Evolutionary conservation across 2,888 invertebrate genomes (phyloP).

Genomic region (Cosmia trapezina): DNA sequence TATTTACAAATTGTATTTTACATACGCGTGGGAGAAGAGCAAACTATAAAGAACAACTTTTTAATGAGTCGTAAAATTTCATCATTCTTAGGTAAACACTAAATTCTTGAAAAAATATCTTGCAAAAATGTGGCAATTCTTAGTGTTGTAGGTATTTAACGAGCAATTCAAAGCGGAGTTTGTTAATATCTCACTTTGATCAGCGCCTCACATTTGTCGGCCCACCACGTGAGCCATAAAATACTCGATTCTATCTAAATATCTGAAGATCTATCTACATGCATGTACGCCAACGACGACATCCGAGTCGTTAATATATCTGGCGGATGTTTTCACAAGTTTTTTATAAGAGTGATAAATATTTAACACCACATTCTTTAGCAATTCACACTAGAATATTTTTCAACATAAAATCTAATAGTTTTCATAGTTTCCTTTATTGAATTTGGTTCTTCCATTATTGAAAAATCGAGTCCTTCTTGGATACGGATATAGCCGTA

Average conservation of each 20-base stretch:
- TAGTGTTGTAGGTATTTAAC: conserved; percentile 34
- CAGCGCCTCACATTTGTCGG: conserved; percentile 49
- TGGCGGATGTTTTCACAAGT: conserved; percentile 24
- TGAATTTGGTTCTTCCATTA: too few relatives aligned
- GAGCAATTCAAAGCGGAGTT: conserved; percentile 23
- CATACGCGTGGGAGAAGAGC: conserved; percentile 15
- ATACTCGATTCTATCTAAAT: conserved; percentile 48
- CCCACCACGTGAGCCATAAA: conserved; percentile 47
- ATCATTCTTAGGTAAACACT: conserved; percentile 15
- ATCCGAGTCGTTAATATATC: conserved; percentile 23
- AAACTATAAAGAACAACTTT: conserved; percentile 8
- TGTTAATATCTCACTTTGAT: conserved; percentile 44
- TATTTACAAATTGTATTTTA: conserved; percentile 11
- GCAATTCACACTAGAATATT: not conserved
- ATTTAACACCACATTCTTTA: conserved; percentile 12
- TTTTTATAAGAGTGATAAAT: conserved; percentile 23
- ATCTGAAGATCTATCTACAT: conserved; percentile 39
- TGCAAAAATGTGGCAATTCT: conserved; percentile 22
- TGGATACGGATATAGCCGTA: too few relatives aligned
- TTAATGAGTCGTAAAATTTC: conserved; percentile 26
- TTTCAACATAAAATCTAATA: not conserved
- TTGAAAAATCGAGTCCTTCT: not conserved
- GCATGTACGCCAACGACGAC: conserved; percentile 7
- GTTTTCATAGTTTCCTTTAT: not conserved
- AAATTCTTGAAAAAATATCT: conserved; percentile 23